Base-by-base conservation (phyloP, 2,888 invertebrate species). In the Phytoseiulus persimilis region DNA sequence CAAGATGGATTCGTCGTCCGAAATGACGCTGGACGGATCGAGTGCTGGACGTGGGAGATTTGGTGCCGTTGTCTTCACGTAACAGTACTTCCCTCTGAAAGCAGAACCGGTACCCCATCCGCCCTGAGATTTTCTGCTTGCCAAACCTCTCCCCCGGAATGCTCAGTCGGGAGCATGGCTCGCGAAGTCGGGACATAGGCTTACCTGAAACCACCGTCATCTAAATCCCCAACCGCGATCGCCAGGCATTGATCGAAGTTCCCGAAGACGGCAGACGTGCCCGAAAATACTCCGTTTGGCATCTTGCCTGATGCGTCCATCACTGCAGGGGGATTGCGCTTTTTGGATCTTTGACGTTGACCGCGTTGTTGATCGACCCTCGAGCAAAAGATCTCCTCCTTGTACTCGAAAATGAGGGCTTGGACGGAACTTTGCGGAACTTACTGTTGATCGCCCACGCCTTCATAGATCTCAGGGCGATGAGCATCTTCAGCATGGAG, bases 161-260 rank as follows among this genome's bases (percentile, higher is more conserved):
- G 65, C 65, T 23, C 11, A 6, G 18, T 65, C 11, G 65, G 18
- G 14, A 23, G 23, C 65, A 23, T 2, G 18, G 14, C 23, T 18
- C 32, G 2, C 11, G 18, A 84, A 84, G 84, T 84, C 84, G 18
- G 2, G 11, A 32, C 23, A 31, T 23, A 11, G 28, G 28, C 32
- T 87, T n/a, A 87, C 87, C 87, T 87, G 87, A 87, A 87, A 28
- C 87, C 87, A 3, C 31, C 87, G 18, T 87, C 87, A 31, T 87
- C 87, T n/a, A 39, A 28, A 87, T 87, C 87, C 28, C 87, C 87
- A 28, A 87, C 87, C 6, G 32, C n/a, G 14, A 87, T 33, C 0
- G 87, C 18, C 6, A 87, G 45, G 18, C 87, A 87, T n/a, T 87
- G 87, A 11, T 87, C 87, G 33, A 87, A 87, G 33, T 87, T 33